These are phyloP conservation scores for Arion vulgaris DNA, from an alignment of 1,140 invertebrate genomes.

Conservation along the genomic window DNA sequence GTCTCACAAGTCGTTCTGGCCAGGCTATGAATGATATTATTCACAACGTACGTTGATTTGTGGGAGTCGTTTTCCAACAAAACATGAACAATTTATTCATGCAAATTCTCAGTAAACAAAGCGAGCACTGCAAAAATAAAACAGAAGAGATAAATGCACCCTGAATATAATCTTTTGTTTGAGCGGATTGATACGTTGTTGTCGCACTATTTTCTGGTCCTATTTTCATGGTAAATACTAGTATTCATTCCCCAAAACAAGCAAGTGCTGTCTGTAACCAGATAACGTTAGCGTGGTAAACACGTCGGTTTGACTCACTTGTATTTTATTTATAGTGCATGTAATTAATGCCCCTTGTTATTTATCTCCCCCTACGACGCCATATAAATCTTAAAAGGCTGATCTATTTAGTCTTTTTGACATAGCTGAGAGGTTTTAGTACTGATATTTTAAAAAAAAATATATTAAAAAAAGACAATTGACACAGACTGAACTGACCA, in stretches of 20 bases:
- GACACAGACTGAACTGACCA: no score
- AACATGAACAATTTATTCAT: background rate
- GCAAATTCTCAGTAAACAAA: background rate
- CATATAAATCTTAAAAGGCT: background rate
- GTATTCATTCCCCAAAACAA: background rate
- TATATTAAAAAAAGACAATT: no score
- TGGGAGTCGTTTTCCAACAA: background rate
- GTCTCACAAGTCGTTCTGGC: background rate
- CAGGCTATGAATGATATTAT: background rate
- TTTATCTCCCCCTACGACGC: background rate
- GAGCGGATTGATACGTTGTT: background rate
- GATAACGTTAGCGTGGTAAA: background rate
- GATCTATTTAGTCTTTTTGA: background rate
- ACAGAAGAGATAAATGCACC: background rate
- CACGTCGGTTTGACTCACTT: background rate
- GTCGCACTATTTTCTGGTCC: background rate
- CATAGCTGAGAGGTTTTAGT: no score
- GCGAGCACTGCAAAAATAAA: no score
- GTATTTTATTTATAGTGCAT: background rate
- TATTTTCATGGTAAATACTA: background rate
- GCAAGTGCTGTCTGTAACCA: background rate
- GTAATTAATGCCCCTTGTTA: background rate
- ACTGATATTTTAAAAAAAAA: no score
- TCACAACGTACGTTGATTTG: background rate
- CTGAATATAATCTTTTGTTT: background rate